phyloP scores from a whole-genome alignment of 2,888 invertebrate species.

The Choristoneura rosaceana region DNA sequence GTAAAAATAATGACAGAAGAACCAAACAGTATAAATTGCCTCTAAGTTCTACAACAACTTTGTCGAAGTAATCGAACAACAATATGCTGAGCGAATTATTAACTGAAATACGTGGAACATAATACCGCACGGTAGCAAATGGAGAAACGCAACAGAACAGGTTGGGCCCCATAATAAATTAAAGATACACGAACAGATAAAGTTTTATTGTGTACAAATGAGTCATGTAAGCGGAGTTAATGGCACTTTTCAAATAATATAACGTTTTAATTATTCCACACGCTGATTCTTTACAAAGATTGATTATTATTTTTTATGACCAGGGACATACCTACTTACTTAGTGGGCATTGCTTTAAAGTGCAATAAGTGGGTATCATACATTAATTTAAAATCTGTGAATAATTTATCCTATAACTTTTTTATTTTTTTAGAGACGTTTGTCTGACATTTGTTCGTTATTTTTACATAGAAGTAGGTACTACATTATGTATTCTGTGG shows the following conservation, averaged over 20 bases:
- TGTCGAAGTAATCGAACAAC: constrained; percentile 23
- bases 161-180: constrained; percentile 51
- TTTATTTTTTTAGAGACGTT: background rate
- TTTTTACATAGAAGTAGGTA: too few relatives aligned
- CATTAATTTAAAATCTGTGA: background rate
- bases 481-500: too few relatives aligned
- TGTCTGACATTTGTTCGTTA: too few relatives aligned
- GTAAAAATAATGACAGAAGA: constrained; percentile 19
- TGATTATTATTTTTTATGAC: background rate
- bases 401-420: background rate
- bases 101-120: constrained; percentile 5
- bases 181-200: constrained; percentile 55
- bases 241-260: constrained; percentile 34
- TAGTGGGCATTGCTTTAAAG: background rate
- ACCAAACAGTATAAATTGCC: constrained; percentile 33
- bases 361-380: background rate
- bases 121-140: constrained; percentile 9
- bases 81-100: constrained; percentile 7
- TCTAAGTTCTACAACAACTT: constrained; percentile 18
- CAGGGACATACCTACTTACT: background rate
- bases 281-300: background rate
- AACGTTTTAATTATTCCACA: constrained; percentile 7
- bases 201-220: constrained; percentile 56
- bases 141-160: constrained; percentile 21
- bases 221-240: constrained; percentile 47